Evolutionary conservation across 2,113 vertebrate genomes (phyloP).

Genomic region (Cyrtonyx montezumae): DNA sequence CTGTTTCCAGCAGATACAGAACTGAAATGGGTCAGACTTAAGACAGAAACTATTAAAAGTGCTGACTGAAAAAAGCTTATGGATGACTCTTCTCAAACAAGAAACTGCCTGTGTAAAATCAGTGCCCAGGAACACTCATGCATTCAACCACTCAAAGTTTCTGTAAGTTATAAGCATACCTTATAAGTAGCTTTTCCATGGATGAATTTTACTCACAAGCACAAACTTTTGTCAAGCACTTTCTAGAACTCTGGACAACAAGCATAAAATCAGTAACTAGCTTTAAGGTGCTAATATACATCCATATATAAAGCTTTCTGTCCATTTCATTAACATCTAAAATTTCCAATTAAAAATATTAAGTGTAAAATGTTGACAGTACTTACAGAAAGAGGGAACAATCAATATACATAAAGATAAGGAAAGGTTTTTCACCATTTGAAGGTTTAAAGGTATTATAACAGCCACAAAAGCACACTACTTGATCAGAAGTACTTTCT

Average conservation of each 20-base stretch:
- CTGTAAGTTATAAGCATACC: not conserved
- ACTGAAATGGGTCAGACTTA: not conserved
- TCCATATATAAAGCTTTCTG: not conserved
- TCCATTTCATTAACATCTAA: not conserved
- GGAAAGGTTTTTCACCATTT: not conserved
- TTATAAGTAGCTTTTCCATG: not conserved
- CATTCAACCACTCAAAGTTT: not conserved
- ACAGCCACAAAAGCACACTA: not conserved
- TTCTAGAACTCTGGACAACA: not conserved
- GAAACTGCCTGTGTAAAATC: not conserved
- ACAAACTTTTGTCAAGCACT: not conserved
- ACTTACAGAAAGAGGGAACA: not conserved
- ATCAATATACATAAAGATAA: not conserved
- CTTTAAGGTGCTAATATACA: not conserved
- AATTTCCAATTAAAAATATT: not conserved
- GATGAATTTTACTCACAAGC: not conserved
- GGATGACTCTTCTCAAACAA: not conserved
- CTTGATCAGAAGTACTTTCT: not conserved
- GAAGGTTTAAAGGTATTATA: not conserved
- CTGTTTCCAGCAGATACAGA: not conserved
- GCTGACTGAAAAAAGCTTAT: not conserved
- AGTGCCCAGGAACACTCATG: not conserved
- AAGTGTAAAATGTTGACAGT: not conserved
- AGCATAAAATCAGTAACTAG: accelerated
- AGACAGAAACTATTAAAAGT: not conserved